Evolutionary conservation across 1,140 invertebrate species (phyloP).

Genomic region (Aphelenchoides besseyi): DNA sequence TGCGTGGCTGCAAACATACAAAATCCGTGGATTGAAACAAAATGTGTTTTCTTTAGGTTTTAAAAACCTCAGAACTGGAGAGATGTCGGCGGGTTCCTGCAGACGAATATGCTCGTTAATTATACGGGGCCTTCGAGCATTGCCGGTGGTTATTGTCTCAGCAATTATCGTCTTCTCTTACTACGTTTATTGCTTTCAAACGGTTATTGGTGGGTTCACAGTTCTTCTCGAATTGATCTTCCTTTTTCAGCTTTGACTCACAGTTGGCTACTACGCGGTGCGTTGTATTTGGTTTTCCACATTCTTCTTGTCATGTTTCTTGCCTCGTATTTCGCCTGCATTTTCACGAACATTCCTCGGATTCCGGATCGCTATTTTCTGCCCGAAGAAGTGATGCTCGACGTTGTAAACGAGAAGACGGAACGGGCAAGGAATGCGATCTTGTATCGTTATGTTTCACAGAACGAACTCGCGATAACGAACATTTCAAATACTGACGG

Average conservation of each 20-base stretch:
- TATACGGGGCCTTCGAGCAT: background rate
- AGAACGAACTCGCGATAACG: background rate
- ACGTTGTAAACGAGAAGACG: slow-evolving; percentile 9
- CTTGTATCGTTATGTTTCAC: slow-evolving; percentile 8
- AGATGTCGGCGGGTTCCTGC: too few species aligned
- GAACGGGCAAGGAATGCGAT: slow-evolving; percentile 15
- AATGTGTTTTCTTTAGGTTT: too few species aligned
- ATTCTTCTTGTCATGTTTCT: slow-evolving; percentile 11
- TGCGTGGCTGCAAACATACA: too few species aligned
- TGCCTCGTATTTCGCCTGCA: background rate
- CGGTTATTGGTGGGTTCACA: background rate
- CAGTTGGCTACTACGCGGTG: background rate
- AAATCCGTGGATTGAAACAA: too few species aligned
- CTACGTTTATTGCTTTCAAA: slow-evolving; percentile 22
- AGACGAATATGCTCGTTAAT: slow-evolving; percentile 1
- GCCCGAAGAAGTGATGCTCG: background rate
- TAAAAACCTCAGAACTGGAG: too few species aligned
- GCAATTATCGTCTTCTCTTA: slow-evolving; percentile 10
- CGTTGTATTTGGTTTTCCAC: slow-evolving; percentile 8
- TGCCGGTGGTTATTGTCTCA: slow-evolving; percentile 9
- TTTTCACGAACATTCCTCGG: background rate
- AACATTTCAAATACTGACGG: slow-evolving; percentile 10
- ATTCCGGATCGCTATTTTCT: slow-evolving; percentile 10
- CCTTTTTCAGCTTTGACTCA: slow-evolving; percentile 9
- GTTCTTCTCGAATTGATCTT: background rate